Conservation (phyloP, 2,797 vertebrate species). For the Antrozous pallidus region DNA sequence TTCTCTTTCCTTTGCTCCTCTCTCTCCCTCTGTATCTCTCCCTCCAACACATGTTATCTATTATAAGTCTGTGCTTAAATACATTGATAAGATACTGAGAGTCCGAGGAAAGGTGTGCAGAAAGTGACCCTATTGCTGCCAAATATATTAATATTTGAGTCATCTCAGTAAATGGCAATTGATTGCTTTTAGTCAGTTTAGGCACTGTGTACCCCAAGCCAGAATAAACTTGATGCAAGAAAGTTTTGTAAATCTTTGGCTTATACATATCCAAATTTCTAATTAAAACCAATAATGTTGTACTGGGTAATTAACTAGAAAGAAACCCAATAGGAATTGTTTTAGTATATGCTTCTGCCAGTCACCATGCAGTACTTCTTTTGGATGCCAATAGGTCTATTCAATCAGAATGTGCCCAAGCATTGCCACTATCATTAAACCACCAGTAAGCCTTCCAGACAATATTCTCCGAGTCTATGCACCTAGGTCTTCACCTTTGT, state of each 20-base stretch:
- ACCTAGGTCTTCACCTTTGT: background rate
- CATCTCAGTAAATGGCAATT: background rate
- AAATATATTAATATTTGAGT: background rate
- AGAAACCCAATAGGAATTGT: background rate
- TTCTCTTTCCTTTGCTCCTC: background rate
- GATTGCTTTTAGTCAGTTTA: background rate
- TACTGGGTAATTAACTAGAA: background rate
- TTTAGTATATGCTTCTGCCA: background rate
- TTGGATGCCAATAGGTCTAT: background rate
- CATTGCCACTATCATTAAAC: background rate
- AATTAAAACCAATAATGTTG: background rate
- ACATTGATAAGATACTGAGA: background rate
- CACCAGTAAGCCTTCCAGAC: background rate
- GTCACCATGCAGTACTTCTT: background rate
- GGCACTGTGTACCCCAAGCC: background rate
- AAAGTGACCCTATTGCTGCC: background rate
- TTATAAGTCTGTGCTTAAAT: background rate
- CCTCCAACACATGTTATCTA: background rate
- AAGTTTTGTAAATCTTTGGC: background rate
- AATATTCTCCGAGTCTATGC: background rate
- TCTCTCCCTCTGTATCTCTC: background rate
- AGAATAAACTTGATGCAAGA: background rate
- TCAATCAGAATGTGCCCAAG: background rate
- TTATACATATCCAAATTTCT: background rate
- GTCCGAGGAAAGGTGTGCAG: too few relatives aligned